Conservation (phyloP, 2,888 invertebrate genomes). For the Zele albiditarsus region DNA sequence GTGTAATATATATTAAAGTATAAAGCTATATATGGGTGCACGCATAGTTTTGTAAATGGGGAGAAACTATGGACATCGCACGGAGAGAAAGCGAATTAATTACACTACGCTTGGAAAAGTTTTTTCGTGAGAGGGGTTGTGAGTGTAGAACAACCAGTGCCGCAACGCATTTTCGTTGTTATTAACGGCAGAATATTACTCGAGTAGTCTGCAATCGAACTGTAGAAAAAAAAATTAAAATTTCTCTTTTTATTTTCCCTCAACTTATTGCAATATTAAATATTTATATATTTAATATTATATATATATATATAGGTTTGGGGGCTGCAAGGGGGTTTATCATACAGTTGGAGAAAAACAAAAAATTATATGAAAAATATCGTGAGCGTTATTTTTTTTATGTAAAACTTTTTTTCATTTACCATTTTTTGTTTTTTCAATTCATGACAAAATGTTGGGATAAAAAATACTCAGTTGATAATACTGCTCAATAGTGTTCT, state of each 20-base stretch:
- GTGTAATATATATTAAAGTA: background rate
- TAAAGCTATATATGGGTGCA: background rate
- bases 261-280: background rate
- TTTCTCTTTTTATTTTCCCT: background rate
- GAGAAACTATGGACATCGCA: slow-evolving; percentile 9
- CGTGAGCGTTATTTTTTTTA: too few species aligned
- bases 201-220: slow-evolving; percentile 6
- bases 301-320: too few species aligned
- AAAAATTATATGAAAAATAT: too few species aligned
- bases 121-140: background rate
- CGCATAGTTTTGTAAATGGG: slow-evolving; percentile 29
- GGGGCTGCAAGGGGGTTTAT: too few species aligned
- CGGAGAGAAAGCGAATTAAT: slow-evolving; percentile 31
- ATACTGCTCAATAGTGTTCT: too few species aligned
- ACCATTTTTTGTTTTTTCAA: too few species aligned
- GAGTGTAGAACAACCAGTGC: background rate
- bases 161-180: background rate
- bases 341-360: too few species aligned
- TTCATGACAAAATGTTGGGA: too few species aligned
- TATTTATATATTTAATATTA: background rate
- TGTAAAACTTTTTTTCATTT: too few species aligned
- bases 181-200: slow-evolving; percentile 17
- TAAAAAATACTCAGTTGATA: too few species aligned
- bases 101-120: slow-evolving; percentile 16
- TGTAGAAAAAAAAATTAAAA: background rate